Percentiles rank a stretch among this genome's conserved stretches.
Conservation (phyloP, 1,140 invertebrate species). For the Leguminivora glycinivorella region DNA sequence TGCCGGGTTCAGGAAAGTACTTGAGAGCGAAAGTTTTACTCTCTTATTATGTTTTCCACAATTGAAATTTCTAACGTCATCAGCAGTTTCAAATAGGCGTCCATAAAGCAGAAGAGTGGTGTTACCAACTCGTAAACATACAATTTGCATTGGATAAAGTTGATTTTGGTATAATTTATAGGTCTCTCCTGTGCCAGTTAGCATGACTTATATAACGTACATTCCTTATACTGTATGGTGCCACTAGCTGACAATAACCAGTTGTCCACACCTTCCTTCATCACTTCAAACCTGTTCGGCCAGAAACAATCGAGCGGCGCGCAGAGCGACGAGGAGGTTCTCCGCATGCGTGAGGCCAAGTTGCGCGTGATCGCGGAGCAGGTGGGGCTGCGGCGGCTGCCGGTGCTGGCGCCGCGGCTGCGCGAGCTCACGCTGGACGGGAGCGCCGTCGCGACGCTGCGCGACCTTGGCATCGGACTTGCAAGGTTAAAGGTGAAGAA, state of each 20-base stretch:
- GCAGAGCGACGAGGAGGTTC: slow-evolving; percentile 76
- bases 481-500: slow-evolving; percentile 73
- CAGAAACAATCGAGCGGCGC: slow-evolving; percentile 78
- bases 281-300: slow-evolving; percentile 22
- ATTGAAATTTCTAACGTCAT: too few species aligned
- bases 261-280: background rate
- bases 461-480: slow-evolving; percentile 84
- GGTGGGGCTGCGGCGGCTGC: slow-evolving; percentile 80
- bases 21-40: background rate
- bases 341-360: slow-evolving; percentile 80
- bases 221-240: too few species aligned
- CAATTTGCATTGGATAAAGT: too few species aligned
- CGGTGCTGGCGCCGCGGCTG: slow-evolving; percentile 81
- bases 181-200: too few species aligned
- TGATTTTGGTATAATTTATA: too few species aligned
- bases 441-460: slow-evolving; percentile 81
- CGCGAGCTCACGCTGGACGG: slow-evolving; percentile 82
- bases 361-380: slow-evolving; percentile 82
- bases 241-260: too few species aligned
- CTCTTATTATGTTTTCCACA: too few species aligned
- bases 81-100: too few species aligned
- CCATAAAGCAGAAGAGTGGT: too few species aligned
- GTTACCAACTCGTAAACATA: too few species aligned
- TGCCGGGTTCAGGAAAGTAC: background rate
- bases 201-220: too few species aligned